phyloP scores from a whole-genome alignment of 2,113 vertebrate genomes.

The Sylvilagus bachmani region DNA sequence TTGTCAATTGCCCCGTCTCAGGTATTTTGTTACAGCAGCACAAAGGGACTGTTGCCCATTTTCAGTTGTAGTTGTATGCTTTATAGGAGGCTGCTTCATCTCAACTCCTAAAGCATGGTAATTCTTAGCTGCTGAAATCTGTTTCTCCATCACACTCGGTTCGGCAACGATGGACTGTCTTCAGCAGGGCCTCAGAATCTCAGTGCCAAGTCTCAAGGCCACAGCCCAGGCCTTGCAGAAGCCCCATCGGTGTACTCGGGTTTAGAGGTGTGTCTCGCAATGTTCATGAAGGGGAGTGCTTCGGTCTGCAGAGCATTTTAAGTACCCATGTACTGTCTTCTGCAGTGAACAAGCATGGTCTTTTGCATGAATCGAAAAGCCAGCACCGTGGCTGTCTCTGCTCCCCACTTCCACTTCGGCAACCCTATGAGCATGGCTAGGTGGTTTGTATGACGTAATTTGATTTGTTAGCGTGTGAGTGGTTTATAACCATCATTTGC shows the following conservation, averaged over 20 bases:
- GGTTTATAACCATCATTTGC: conserved; percentile 83
- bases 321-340: background rate
- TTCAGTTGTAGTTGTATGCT: background rate
- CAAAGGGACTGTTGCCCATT: background rate
- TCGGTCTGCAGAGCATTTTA: background rate
- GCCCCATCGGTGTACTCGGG: background rate
- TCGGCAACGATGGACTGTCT: background rate
- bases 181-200: background rate
- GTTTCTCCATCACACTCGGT: fast-evolving
- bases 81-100: background rate
- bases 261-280: background rate
- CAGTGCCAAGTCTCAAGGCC: no score
- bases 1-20: no score
- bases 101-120: background rate
- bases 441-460: conserved; percentile 61
- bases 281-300: fast-evolving
- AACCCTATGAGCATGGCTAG: background rate
- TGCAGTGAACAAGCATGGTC: fast-evolving
- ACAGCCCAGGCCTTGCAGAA: background rate
- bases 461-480: conserved; percentile 80
- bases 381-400: background rate
- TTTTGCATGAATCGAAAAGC: background rate
- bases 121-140: background rate
- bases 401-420: background rate
- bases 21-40: background rate